These are phyloP conservation scores for Isurus oxyrinchus DNA, from an alignment of 2,113 vertebrate species.

Conservation along the genomic window DNA sequence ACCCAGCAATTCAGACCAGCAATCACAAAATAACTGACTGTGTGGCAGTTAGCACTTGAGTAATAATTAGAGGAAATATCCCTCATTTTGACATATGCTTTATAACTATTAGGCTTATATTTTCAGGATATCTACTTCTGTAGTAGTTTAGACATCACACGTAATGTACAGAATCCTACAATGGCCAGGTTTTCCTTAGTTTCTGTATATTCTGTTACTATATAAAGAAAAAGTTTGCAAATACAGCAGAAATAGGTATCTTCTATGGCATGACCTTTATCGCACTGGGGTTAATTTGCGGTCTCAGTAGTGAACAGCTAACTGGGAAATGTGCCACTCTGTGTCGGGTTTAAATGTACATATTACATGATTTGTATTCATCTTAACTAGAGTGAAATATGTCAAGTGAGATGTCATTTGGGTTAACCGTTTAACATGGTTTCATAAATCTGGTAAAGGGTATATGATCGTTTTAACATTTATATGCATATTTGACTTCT, in stretches of 20 bases:
- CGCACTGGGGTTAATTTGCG: neutral
- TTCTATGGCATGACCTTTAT: too few species aligned
- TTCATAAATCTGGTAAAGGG: constrained; percentile 36
- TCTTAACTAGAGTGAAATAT: neutral
- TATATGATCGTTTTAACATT: constrained; percentile 48
- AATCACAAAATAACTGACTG: neutral
- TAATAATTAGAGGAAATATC: constrained; percentile 15
- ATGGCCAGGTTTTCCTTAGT: neutral
- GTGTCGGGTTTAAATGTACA: neutral
- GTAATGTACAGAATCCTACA: neutral
- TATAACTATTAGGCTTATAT: neutral
- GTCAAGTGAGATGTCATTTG: neutral
- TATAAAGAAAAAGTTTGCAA: neutral
- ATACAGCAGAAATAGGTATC: neutral
- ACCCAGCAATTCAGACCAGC: constrained; percentile 44
- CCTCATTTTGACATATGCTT: neutral
- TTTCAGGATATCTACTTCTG: neutral
- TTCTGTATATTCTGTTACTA: neutral
- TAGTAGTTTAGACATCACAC: neutral
- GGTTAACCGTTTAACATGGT: neutral
- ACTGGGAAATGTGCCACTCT: neutral
- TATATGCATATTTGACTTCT: constrained; percentile 27
- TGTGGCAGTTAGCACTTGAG: constrained; percentile 19
- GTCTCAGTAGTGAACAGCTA: neutral
- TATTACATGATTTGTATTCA: neutral